Base-by-base conservation (phyloP, 2,113 vertebrate genomes). In the Neogale vison region DNA sequence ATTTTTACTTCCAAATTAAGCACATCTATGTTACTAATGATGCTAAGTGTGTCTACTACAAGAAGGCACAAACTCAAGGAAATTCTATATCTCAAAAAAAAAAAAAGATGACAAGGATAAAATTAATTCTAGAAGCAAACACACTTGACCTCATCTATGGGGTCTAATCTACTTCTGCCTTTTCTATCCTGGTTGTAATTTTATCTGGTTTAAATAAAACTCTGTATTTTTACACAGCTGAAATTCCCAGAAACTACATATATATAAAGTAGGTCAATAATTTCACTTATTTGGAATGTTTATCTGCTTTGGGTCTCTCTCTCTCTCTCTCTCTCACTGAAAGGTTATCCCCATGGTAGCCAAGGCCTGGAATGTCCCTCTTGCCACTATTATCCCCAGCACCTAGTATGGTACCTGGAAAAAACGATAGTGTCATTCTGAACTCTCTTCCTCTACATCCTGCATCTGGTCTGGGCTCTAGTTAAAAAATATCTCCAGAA, bases 201-300 rank as follows among this genome's bases (percentile, higher is more conserved):
- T 95, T 77, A 89, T 17, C 39, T 82, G 52, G 14, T 77, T 94
- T 84, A 86, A 94, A 57, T 94, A 71, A 88, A 96, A 86, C 11
- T 5, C 39, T 20, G n/a, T 55, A 50, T 47, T 82, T 82, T 87
- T 55, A 76, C 72, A 83, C 15, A 79, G 71, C 4, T 77, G 5
- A 77, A 95, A 90, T 72, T 36, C 29, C 14, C 24, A 52, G 29
- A 61, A 89, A 85, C 57, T 55, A 61, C 12, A 85, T 18, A 26
- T 39, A 26, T 61, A 61, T 24, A 61, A 69, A 59, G 8, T 67
- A 92, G 50, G 11, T 50, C 71, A 79, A 79, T 50, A 55, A 77
- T 88, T 83, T 94, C 36, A 63, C 13, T 65, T 85, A 79, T 50
- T 23, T 80, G 63, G 21, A 52, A 50, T 42, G 55, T 59, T 84